Evolutionary conservation across 2,113 vertebrate genomes (phyloP), one percentile per base, ranked within the genome.

Genomic region (Rattus rattus): DNA sequence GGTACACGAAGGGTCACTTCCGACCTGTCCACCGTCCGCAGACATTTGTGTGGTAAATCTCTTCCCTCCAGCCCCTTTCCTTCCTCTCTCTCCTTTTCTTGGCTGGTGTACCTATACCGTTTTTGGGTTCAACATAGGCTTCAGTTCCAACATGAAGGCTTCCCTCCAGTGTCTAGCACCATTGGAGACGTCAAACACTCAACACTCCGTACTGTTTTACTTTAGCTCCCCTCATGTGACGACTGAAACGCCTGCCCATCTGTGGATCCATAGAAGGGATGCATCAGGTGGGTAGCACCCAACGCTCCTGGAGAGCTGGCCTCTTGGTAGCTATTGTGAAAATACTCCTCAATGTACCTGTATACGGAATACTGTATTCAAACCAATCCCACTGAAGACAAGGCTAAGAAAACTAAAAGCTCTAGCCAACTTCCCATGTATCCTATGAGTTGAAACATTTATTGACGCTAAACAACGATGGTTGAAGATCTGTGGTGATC

Each of bases 21-120:
- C 28, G 28, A 17, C 54, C 16, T 61, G 14, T 59, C 22, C 9
- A 30, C 80, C 91, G 56, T 79, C 28, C 43, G n/a, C 52, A 20
- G 30, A 17, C 0, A 0, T 24, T 24, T 83, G 36, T 26, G 39
- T 1, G 19, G 10, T 16, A 61, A 2, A 14, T 47, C 16, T n/a
- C 67, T 88, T 67, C 47, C 33, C 5, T 30, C 2, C 1, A 19
- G 9, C 24, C 16, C 22, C 65, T 2, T 33, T 59, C 26, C 10
- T 20, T 86, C 9, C 24, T 39, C 7, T 56, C 49, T 72, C 88
- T 22, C 4, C 47, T 43, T 28, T 20, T 13, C 36, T 52, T 75
- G 63, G 30, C 7, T 92, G 43, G 28, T 7, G 9, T 52, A 36
- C 0, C 39, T 47, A 8, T 47, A 77, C 26, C 65, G 3, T 33